Evolutionary conservation across 2,113 vertebrate species (phyloP).

Genomic region (Corvus hawaiiensis): DNA sequence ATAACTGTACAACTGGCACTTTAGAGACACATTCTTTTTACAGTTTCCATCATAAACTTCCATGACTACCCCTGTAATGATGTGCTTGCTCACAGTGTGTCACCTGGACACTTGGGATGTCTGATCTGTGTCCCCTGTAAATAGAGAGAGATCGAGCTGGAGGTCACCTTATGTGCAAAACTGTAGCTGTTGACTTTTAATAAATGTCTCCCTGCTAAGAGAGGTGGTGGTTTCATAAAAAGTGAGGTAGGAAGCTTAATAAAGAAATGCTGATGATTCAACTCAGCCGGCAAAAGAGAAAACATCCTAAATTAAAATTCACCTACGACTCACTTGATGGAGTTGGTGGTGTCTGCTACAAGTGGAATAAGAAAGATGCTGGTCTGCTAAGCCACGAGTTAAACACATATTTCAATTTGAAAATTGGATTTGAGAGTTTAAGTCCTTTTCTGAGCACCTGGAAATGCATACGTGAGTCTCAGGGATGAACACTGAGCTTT

Average conservation of each 20-base stretch:
- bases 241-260: neutral
- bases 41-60: neutral
- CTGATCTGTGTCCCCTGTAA: neutral
- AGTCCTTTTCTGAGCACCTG: neutral
- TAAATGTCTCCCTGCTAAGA: neutral
- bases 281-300: neutral
- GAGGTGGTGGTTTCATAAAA: neutral
- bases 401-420: neutral
- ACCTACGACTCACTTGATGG: neutral
- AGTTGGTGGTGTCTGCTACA: neutral
- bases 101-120: neutral
- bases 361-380: neutral
- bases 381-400: neutral
- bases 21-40: neutral
- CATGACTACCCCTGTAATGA: neutral
- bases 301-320: neutral
- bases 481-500: neutral
- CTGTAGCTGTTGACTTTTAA: neutral
- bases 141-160: neutral
- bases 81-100: neutral
- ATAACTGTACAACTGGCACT: neutral
- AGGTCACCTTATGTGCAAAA: neutral
- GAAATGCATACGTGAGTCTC: fast-evolving
- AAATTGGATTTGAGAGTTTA: neutral
- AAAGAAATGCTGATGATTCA: neutral